Evolutionary conservation across 2,113 vertebrate genomes (phyloP).

Genomic region (Setophaga kirtlandii): DNA sequence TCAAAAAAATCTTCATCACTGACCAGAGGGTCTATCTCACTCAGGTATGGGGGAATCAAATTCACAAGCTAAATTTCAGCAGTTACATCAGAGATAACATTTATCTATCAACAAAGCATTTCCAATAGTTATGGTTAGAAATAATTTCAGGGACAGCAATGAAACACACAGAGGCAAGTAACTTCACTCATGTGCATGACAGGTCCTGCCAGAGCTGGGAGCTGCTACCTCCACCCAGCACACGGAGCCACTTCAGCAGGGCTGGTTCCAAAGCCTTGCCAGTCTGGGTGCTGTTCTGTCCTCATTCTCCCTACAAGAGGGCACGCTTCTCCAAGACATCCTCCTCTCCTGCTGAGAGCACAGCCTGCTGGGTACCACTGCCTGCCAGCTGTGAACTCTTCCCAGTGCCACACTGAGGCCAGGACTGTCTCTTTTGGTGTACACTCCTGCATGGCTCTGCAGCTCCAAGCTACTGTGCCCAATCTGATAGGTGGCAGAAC

Average conservation of each 20-base stretch:
- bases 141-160: not conserved
- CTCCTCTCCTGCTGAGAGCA: not conserved
- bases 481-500: not conserved
- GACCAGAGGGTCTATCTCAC: not conserved
- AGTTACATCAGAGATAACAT: not conserved
- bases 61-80: not conserved
- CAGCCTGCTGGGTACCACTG: not conserved
- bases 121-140: not conserved
- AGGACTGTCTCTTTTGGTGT: not conserved
- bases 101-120: not conserved
- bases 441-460: not conserved
- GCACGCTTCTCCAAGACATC: not conserved
- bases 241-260: not conserved
- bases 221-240: not conserved
- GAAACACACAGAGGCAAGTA: not conserved
- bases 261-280: not conserved
- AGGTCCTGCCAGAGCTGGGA: not conserved
- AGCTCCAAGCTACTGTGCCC: not conserved
- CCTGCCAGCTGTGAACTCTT: not conserved
- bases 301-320: not conserved
- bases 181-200: not conserved
- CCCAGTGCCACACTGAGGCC: not conserved
- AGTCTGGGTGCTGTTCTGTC: not conserved
- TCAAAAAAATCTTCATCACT: not conserved
- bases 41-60: not conserved